Evolutionary conservation across 2,888 invertebrate genomes (phyloP).

Genomic region (Trissolcus japonicus): DNA sequence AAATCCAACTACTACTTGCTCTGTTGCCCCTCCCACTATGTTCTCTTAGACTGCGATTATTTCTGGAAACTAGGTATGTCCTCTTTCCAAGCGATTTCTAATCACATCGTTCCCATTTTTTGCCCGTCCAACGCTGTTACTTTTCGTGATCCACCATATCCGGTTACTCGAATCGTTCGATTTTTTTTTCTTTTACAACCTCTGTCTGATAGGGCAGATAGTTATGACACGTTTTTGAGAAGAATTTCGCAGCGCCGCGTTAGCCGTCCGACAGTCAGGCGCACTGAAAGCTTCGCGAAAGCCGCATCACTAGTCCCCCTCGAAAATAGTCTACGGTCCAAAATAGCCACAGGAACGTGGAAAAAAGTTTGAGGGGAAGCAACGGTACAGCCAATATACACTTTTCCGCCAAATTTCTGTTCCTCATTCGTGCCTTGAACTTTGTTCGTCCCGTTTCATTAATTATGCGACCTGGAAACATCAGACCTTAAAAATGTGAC

Average conservation of each 20-base stretch:
- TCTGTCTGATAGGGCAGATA: neutral
- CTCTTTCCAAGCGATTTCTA: constrained; percentile 36
- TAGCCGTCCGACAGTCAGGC: constrained; percentile 69
- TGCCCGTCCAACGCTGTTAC: neutral
- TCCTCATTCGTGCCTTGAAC: neutral
- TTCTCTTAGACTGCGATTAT: constrained; percentile 41
- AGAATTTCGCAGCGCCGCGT: constrained; percentile 63
- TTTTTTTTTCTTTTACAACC: neutral
- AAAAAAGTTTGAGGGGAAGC: constrained; percentile 55
- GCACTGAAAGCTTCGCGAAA: constrained; percentile 71
- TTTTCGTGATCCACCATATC: too few relatives aligned
- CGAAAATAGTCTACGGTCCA: constrained; percentile 72
- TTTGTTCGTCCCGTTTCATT: too few relatives aligned
- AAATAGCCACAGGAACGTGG: constrained; percentile 70
- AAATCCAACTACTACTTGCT: neutral
- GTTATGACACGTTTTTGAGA: constrained; percentile 8
- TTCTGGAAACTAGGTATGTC: constrained; percentile 58
- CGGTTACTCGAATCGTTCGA: neutral
- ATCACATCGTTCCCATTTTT: neutral
- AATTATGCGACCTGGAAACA: too few relatives aligned
- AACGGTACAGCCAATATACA: neutral
- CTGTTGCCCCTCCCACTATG: neutral
- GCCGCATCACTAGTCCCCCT: constrained; percentile 69
- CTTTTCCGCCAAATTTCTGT: constrained; percentile 5
- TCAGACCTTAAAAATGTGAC: too few relatives aligned